phyloP scores from a whole-genome alignment of 2,888 invertebrate species.

The Chalcosyrphus nemorum region DNA sequence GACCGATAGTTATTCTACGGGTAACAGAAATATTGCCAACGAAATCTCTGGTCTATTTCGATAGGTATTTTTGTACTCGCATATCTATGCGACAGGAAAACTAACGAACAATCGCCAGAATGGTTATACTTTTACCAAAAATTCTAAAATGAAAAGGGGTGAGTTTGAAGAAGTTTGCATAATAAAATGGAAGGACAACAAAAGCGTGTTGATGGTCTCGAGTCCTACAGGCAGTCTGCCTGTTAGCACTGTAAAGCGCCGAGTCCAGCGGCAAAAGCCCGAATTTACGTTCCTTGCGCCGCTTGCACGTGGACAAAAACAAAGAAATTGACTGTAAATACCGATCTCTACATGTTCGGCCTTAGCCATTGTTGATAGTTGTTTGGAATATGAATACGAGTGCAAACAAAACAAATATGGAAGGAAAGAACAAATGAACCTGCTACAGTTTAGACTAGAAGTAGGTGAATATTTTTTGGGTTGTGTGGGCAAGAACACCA shows the following conservation, averaged over 20 bases:
- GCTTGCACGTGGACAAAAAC: neutral
- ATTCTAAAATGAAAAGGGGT: slow-evolving; percentile 11
- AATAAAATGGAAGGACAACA: too few species aligned
- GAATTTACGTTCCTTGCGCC: too few species aligned
- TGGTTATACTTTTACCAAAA: neutral
- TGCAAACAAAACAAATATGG: neutral
- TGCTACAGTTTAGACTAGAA: too few species aligned
- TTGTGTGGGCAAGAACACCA: neutral
- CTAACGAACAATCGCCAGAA: neutral
- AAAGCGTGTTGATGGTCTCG: too few species aligned
- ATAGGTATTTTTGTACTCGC: neutral
- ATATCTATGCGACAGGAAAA: neutral
- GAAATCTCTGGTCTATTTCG: neutral
- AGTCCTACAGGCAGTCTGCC: too few species aligned
- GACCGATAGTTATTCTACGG: neutral
- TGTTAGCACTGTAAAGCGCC: too few species aligned
- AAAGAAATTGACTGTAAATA: neutral
- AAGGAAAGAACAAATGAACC: too few species aligned
- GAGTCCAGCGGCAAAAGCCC: too few species aligned
- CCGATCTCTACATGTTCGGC: neutral
- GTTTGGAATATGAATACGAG: neutral
- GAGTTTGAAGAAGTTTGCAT: slow-evolving; percentile 22
- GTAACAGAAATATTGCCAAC: neutral
- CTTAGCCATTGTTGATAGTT: neutral
- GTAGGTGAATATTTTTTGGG: neutral